Conservation (phyloP, 2,113 vertebrate species). For the Salvator merianae region DNA sequence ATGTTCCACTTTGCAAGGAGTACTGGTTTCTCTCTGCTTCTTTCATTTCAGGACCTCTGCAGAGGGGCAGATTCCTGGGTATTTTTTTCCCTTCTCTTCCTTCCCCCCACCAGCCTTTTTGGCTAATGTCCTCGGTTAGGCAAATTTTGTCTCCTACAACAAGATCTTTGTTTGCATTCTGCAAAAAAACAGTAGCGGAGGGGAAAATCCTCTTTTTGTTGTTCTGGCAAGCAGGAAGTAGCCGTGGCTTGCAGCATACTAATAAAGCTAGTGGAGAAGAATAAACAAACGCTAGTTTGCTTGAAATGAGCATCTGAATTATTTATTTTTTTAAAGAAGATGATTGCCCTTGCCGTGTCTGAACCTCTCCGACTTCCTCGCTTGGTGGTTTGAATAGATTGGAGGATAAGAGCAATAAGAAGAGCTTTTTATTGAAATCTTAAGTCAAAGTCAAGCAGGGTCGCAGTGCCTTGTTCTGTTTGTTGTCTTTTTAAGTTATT, state of each 20-base stretch:
- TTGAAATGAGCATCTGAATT: not conserved
- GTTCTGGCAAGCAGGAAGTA: not conserved
- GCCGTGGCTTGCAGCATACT: not conserved
- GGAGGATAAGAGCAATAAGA: not conserved
- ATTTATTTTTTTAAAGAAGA: not conserved
- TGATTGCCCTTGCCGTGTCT: no score
- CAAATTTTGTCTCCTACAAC: not conserved
- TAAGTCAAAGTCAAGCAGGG: not conserved
- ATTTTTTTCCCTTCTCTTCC: not conserved
- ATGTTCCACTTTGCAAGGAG: no score
- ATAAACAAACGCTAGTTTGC: not conserved
- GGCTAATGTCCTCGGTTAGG: not conserved
- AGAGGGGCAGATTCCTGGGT: not conserved
- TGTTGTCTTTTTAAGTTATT: not conserved
- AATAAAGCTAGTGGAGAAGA: constrained; percentile 7
- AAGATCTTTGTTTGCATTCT: constrained; percentile 10
- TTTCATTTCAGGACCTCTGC: not conserved
- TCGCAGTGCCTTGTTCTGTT: not conserved
- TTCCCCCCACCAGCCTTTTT: not conserved
- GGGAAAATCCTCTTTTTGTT: not conserved
- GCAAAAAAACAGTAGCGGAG: not conserved
- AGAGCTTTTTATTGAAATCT: no score
- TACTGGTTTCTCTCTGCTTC: not conserved
- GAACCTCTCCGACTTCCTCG: no score
- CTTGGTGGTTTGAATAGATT: not conserved